Evolutionary conservation across 1,140 invertebrate species (phyloP), one percentile per base, ranked within the genome.

Genomic region (Drosophila fuyamai): DNA sequence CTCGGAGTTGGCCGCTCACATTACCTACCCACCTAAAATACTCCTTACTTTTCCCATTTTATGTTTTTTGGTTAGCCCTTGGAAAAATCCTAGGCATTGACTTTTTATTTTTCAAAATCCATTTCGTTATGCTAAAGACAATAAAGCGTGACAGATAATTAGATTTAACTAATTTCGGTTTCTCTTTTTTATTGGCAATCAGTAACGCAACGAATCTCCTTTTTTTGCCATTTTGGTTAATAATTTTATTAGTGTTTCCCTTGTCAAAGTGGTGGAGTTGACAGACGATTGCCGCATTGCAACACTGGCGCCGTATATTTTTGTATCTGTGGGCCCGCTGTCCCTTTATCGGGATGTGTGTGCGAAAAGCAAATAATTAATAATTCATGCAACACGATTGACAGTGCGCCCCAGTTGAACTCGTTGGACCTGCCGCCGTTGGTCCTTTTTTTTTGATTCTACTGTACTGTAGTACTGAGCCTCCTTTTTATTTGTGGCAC

Each of bases 111-210:
- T 50, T 5, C 14, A 68, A 78, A 56, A 55, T 63, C 61, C 60
- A 73, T 81, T 81, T 81, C 78, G 65, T 71, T 72, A 60, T 59
- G 78, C 62, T 46, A 62, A 51, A 46, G 74, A 76, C 74, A 84
- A 85, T 91, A 78, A 82, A 82, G 81, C 77, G 81, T 91, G 89
- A 79, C 89, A 91, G 89, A 67, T 91, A 91, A 91, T 91, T 91
- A 91, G 89, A 91, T 91, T 91, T 85, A 82, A 83, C 77, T 90
- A 90, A 91, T 91, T 90, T 84, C 61, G 65, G 65, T 79, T 85
- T 43, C 44, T 72, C 76, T 73, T 54, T 72, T 91, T 91, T 79
- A 91, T 91, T 91, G 71, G 53, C 78, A 84, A 83, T 80, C 67
- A 76, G 46, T 43, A 40, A 54, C 50, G 60, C 53, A 46, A 47